Conservation (phyloP, 2,113 vertebrate species). For the Brachyhypopomus occidentalis region DNA sequence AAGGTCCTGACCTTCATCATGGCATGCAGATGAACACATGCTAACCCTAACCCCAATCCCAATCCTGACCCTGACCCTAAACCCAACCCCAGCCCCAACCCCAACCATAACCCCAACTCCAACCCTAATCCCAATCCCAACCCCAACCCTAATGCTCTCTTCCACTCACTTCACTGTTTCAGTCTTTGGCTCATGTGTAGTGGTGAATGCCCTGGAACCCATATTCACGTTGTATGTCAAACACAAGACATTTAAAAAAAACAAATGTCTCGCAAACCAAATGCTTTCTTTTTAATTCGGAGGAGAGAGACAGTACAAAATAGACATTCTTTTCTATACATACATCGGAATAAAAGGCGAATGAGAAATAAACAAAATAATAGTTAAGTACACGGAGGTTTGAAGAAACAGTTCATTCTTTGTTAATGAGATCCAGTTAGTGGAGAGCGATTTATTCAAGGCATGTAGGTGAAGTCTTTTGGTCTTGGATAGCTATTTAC, state of each 20-base stretch:
- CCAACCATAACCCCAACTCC: too few relatives aligned
- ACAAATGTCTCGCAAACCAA: constrained; percentile 42
- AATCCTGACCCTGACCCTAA: too few relatives aligned
- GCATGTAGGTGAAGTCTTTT: constrained; percentile 55
- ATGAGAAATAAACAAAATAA: constrained; percentile 15
- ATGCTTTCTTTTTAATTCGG: constrained; percentile 57
- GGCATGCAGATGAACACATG: too few relatives aligned
- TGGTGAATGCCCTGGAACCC: too few relatives aligned
- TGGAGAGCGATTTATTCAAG: constrained; percentile 34
- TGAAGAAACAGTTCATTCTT: constrained; percentile 31
- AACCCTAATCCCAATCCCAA: too few relatives aligned
- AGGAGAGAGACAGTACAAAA: constrained; percentile 61
- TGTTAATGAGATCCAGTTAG: constrained; percentile 55
- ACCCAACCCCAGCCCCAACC: too few relatives aligned
- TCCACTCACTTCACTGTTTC: too few relatives aligned
- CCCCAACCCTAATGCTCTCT: too few relatives aligned
- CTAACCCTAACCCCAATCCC: too few relatives aligned
- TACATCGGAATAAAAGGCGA: constrained; percentile 41
- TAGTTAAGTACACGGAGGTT: constrained; percentile 23
- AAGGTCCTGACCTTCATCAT: too few relatives aligned
- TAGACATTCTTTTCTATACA: constrained; percentile 62
- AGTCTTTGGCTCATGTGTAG: too few relatives aligned
- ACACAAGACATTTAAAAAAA: background rate
- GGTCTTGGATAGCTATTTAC: constrained; percentile 57
- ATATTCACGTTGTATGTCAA: too few relatives aligned